phyloP scores from a whole-genome alignment of 2,797 vertebrate species.

The Clarias laeviceps region DNA sequence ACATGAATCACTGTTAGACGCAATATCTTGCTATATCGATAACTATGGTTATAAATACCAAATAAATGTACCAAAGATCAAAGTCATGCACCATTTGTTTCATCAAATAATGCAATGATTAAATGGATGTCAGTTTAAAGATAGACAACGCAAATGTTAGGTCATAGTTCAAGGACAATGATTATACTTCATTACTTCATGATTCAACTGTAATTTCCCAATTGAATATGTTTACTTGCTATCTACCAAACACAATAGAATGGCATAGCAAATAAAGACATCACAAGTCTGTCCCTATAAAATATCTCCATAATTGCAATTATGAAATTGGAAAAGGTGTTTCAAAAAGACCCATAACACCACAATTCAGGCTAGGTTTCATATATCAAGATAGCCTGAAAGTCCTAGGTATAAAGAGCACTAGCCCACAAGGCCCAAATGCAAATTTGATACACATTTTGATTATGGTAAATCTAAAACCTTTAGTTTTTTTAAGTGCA shows the following conservation, averaged over 20 bases:
- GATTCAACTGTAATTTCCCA: slow-evolving; percentile 26
- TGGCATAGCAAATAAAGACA: slow-evolving; percentile 1
- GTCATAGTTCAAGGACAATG: slow-evolving; percentile 25
- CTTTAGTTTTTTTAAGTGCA: neutral
- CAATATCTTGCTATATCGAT: slow-evolving; percentile 40
- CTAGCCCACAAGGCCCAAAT: slow-evolving; percentile 31
- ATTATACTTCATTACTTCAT: slow-evolving; percentile 27
- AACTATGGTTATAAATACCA: slow-evolving; percentile 48
- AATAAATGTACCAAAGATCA: slow-evolving; percentile 48
- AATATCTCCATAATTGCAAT: slow-evolving; percentile 26
- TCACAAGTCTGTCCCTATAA: slow-evolving; percentile 1
- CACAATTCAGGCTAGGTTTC: neutral
- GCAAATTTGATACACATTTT: slow-evolving; percentile 32
- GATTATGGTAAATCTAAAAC: slow-evolving; percentile 15
- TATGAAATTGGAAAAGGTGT: slow-evolving; percentile 17
- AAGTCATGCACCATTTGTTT: slow-evolving; percentile 43
- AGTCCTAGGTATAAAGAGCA: slow-evolving; percentile 25
- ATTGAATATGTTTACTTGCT: neutral
- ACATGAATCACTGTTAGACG: slow-evolving; percentile 43
- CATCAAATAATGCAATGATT: slow-evolving; percentile 32
- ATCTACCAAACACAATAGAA: slow-evolving; percentile 16
- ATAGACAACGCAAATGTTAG: slow-evolving; percentile 23
- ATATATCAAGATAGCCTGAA: neutral
- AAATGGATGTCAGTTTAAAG: slow-evolving; percentile 19
- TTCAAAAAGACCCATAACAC: slow-evolving; percentile 1